Evolutionary conservation across 53 echinoderm and acorn worm genomes (phyloP).

Genomic region (Patiria pectinifera): DNA sequence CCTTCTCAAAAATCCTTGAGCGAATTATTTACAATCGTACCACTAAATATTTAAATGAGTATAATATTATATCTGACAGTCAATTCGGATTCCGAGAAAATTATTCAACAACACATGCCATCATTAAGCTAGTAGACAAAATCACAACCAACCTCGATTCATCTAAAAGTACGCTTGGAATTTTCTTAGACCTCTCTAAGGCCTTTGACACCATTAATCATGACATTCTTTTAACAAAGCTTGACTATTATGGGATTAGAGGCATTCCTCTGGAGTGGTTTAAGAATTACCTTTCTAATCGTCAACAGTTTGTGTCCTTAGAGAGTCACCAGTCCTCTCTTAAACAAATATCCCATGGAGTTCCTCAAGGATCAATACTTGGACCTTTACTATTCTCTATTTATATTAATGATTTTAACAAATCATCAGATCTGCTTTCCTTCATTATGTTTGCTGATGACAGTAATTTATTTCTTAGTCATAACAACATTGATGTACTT

Average conservation of each 20-base stretch:
- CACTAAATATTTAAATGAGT: not conserved
- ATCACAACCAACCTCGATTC: slow-evolving; percentile 1
- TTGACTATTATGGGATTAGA: not conserved
- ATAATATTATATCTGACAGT: slow-evolving; percentile 10
- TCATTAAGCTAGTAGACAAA: not conserved
- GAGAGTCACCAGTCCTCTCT: too few relatives aligned
- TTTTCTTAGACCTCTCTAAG: not conserved
- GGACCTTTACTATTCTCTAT: too few relatives aligned
- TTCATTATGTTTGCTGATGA: slow-evolving; percentile 12
- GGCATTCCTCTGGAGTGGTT: not conserved
- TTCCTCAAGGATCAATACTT: too few relatives aligned
- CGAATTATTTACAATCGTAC: not conserved
- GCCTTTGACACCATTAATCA: slow-evolving; percentile 36
- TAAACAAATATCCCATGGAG: not conserved
- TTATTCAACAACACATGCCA: too few relatives aligned
- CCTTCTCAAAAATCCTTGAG: not conserved
- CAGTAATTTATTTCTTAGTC: not conserved
- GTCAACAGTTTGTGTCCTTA: not conserved
- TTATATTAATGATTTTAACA: not conserved
- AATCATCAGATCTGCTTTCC: not conserved
- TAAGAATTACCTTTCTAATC: not conserved
- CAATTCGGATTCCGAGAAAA: not conserved
- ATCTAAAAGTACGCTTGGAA: slow-evolving; percentile 6
- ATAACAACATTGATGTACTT: not conserved
- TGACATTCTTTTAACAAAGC: slow-evolving; percentile 4